These are phyloP conservation scores for Amazona ochrocephala DNA, from an alignment of 2,797 vertebrate species.

Conservation along the genomic window DNA sequence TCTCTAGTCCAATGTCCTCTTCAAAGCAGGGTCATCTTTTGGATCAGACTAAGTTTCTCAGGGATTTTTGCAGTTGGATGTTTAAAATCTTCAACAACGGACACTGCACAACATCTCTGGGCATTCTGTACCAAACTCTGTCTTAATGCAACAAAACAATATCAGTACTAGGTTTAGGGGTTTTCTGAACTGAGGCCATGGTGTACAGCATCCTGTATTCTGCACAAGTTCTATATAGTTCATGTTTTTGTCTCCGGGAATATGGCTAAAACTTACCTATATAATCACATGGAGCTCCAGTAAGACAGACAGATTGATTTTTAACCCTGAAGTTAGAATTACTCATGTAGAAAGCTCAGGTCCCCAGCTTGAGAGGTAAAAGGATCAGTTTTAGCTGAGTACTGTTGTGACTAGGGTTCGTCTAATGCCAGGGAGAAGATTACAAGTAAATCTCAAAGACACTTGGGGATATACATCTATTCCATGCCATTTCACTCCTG, in stretches of 20 bases:
- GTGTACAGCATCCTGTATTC: background rate
- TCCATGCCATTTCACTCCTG: background rate
- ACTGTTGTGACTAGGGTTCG: background rate
- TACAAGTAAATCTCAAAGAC: background rate
- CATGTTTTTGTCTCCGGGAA: background rate
- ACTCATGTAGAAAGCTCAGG: background rate
- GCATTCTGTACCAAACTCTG: background rate
- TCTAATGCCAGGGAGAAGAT: background rate
- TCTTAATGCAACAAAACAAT: background rate
- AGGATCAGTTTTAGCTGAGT: background rate
- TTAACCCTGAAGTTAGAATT: background rate
- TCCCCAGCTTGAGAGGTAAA: background rate
- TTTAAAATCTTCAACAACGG: background rate
- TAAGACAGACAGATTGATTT: background rate
- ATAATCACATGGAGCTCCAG: background rate
- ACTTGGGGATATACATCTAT: fast-evolving
- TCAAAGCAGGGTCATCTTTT: background rate
- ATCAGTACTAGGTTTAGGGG: background rate
- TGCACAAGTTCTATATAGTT: background rate
- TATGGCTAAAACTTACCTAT: background rate
- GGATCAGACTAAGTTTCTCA: background rate
- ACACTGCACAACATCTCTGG: background rate
- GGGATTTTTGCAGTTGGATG: background rate
- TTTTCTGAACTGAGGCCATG: background rate
- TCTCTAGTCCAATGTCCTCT: background rate